Evolutionary conservation across 2,888 invertebrate species (phyloP).

Genomic region (Sinelater perroti): DNA sequence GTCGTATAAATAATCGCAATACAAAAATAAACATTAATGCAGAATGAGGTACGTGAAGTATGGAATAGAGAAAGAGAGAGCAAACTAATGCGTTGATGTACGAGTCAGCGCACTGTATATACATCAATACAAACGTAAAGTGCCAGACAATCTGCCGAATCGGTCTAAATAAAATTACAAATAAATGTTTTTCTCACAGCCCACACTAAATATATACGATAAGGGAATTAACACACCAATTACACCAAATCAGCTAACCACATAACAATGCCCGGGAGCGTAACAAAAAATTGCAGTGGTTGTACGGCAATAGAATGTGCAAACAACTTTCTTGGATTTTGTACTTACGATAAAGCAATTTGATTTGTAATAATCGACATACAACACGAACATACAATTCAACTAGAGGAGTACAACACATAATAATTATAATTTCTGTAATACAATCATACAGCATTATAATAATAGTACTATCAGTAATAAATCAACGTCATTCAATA

Average conservation of each 20-base stretch:
- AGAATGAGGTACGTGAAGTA: conserved; percentile 11
- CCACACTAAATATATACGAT: conserved; percentile 34
- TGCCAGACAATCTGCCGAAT: background rate
- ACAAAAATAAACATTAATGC: conserved; percentile 19
- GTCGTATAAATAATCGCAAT: conserved; percentile 6
- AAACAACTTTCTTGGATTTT: conserved; percentile 10
- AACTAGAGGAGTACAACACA: conserved; percentile 21
- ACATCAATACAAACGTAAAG: background rate
- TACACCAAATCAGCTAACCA: conserved; percentile 11
- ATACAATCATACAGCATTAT: conserved; percentile 26
- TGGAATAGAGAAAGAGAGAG: conserved; percentile 6
- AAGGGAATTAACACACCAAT: conserved; percentile 27
- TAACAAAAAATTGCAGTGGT: conserved; percentile 14
- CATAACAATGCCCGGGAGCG: conserved; percentile 23
- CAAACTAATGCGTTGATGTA: too few species aligned
- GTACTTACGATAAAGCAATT: conserved; percentile 16
- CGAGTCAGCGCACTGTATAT: too few species aligned
- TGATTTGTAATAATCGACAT: conserved; percentile 12
- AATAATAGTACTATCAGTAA: too few species aligned
- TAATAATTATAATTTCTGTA: conserved; percentile 14
- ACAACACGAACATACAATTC: conserved; percentile 26
- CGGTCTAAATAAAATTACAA: conserved; percentile 20
- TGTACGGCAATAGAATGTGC: conserved; percentile 12
- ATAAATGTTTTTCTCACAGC: conserved; percentile 34
- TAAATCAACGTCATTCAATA: conserved; percentile 35